These are phyloP conservation scores for Lasioglossum pauxillum DNA, from an alignment of 2,888 invertebrate genomes.

Conservation along the genomic window DNA sequence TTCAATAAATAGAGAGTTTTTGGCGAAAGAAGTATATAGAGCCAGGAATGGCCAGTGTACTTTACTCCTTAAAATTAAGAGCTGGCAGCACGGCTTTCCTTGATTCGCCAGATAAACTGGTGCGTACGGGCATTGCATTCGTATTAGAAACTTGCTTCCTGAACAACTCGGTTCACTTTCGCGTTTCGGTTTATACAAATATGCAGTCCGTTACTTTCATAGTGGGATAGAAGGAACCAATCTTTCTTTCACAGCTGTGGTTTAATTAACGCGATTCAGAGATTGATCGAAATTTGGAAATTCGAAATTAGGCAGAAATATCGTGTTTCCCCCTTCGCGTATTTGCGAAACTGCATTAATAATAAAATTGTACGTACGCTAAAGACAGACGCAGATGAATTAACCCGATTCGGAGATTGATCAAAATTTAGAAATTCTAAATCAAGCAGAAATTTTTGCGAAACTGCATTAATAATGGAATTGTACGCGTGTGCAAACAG, in stretches of 20 bases:
- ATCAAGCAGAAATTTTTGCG: neutral
- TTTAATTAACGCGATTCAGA: neutral
- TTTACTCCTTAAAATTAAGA: slow-evolving; percentile 62
- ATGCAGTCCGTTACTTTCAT: slow-evolving; percentile 26
- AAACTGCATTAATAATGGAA: too few species aligned
- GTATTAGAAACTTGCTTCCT: slow-evolving; percentile 74
- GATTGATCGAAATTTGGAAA: neutral
- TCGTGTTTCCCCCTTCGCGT: neutral
- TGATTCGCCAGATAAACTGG: slow-evolving; percentile 63
- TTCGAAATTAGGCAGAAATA: neutral
- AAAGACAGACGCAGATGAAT: neutral
- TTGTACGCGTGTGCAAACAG: too few species aligned
- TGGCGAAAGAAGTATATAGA: neutral
- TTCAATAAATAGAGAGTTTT: neutral
- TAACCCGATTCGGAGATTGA: neutral
- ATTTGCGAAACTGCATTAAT: neutral
- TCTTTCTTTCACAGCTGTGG: neutral
- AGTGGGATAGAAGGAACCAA: neutral
- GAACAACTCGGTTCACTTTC: slow-evolving; percentile 67
- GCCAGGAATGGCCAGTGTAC: neutral
- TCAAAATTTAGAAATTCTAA: neutral
- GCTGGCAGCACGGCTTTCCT: slow-evolving; percentile 71
- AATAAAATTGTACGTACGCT: too few species aligned
- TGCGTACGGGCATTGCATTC: slow-evolving; percentile 66
- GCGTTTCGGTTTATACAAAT: slow-evolving; percentile 52